phyloP scores from a whole-genome alignment of 1,140 invertebrate species.

The Acyrthosiphon pisum region DNA sequence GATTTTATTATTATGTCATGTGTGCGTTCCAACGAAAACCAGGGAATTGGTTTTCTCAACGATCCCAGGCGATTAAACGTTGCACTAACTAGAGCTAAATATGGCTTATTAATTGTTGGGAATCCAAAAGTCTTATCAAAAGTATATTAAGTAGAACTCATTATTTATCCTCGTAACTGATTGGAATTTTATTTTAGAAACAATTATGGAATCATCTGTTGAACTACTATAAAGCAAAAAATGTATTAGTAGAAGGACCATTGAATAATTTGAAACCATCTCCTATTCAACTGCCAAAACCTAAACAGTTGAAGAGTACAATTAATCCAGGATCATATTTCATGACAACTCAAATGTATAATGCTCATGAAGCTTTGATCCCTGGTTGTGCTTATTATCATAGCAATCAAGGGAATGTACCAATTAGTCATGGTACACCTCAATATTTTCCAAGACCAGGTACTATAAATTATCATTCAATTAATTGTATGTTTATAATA shows the following conservation, averaged over 20 bases:
- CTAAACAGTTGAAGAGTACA: conserved; percentile 91
- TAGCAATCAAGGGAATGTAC: conserved; percentile 56
- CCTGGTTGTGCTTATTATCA: conserved; percentile 83
- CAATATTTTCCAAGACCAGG: conserved; percentile 46
- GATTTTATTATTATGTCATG: conserved; percentile 99
- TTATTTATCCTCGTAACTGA: background rate
- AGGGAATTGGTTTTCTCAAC: conserved; percentile 92
- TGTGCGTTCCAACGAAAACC: conserved; percentile 91
- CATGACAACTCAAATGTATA: conserved; percentile 95
- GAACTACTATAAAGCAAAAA: conserved; percentile 97
- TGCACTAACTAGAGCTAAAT: conserved; percentile 95
- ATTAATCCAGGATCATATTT: conserved; percentile 96
- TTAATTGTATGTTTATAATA: background rate
- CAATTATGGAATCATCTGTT: conserved; percentile 99
- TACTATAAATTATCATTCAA: background rate
- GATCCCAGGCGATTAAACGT: conserved; percentile 98
- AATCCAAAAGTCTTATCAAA: conserved; percentile 99
- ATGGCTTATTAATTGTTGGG: conserved; percentile 97
- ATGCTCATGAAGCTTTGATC: conserved; percentile 87
- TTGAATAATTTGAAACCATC: conserved; percentile 97
- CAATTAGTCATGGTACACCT: conserved; percentile 34
- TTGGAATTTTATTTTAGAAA: conserved; percentile 62
- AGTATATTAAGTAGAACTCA: conserved; percentile 61
- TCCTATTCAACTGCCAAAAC: conserved; percentile 96
- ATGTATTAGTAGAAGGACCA: conserved; percentile 96